Conservation (phyloP, 1,140 invertebrate species). For the Drosophila azteca region DNA sequence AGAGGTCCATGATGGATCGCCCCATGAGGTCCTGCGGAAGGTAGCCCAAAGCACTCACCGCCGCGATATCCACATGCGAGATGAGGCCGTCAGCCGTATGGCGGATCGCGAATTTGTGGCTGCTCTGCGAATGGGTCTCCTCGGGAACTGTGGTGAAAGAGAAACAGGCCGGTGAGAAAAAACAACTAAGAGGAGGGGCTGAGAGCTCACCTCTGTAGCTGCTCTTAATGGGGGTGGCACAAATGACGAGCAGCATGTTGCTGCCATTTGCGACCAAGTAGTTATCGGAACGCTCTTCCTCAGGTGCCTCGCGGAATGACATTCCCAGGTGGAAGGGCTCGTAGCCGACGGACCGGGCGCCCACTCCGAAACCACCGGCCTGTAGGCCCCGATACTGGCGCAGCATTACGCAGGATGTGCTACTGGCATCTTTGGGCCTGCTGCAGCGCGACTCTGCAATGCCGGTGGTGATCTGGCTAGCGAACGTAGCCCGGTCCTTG, state of each 20-base stretch:
- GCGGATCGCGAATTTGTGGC: constrained; percentile 89
- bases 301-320: constrained; percentile 87
- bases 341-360: constrained; percentile 86
- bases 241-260: constrained; percentile 88
- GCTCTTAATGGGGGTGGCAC: constrained; percentile 89
- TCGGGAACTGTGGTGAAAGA: constrained; percentile 85
- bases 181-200: neutral
- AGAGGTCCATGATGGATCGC: constrained; percentile 92
- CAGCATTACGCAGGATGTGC: constrained; percentile 81
- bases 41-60: constrained; percentile 93
- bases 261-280: constrained; percentile 66
- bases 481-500: constrained; percentile 88
- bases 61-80: constrained; percentile 90
- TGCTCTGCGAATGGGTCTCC: constrained; percentile 85
- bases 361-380: constrained; percentile 86
- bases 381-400: constrained; percentile 85
- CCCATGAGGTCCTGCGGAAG: constrained; percentile 94
- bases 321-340: constrained; percentile 90
- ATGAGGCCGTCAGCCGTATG: constrained; percentile 90
- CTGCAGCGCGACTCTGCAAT: constrained; percentile 83
- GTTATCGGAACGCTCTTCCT: constrained; percentile 81
- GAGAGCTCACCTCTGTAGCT: constrained; percentile 89
- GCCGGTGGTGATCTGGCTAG: constrained; percentile 86
- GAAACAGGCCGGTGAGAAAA: no score
- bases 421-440: constrained; percentile 64